phyloP scores from a whole-genome alignment of 2,797 vertebrate species.

The Clarias fuscus region DNA sequence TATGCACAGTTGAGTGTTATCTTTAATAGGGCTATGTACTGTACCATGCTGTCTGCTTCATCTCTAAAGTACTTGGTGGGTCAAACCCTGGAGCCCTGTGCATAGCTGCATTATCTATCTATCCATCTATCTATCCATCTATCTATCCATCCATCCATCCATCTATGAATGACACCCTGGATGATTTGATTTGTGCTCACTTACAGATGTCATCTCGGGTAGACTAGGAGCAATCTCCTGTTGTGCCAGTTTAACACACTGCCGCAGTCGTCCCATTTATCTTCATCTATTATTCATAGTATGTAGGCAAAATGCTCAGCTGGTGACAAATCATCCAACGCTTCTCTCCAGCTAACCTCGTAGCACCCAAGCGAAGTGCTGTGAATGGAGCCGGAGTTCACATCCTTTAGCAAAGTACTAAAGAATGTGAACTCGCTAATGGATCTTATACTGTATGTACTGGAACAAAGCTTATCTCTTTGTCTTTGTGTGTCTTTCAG shows the following conservation, averaged over 20 bases:
- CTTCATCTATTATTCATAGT: slow-evolving; percentile 51
- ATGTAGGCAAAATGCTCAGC: slow-evolving; percentile 44
- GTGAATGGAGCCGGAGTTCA: neutral
- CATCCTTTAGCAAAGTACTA: neutral
- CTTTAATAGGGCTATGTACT: neutral
- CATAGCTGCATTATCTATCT: neutral
- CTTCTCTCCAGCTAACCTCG: slow-evolving; percentile 18
- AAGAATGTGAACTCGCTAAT: neutral
- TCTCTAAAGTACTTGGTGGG: neutral
- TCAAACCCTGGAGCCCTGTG: neutral
- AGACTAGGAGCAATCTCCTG: slow-evolving; percentile 22
- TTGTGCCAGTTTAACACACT: slow-evolving; percentile 35
- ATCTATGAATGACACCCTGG: neutral
- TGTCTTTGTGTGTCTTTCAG: slow-evolving; percentile 63
- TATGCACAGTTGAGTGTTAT: neutral
- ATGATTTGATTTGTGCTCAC: slow-evolving; percentile 23
- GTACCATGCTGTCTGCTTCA: neutral
- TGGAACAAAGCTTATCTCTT: slow-evolving; percentile 27
- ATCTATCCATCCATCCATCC: too few species aligned
- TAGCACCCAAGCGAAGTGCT: slow-evolving; percentile 22
- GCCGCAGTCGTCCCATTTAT: slow-evolving; percentile 37
- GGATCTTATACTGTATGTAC: neutral
- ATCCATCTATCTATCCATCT: too few species aligned
- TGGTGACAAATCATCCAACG: slow-evolving; percentile 41
- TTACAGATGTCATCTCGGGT: slow-evolving; percentile 14